Evolutionary conservation across 2,888 invertebrate species (phyloP), one percentile per base, ranked within the genome.

Genomic region (Adelphocoris suturalis): DNA sequence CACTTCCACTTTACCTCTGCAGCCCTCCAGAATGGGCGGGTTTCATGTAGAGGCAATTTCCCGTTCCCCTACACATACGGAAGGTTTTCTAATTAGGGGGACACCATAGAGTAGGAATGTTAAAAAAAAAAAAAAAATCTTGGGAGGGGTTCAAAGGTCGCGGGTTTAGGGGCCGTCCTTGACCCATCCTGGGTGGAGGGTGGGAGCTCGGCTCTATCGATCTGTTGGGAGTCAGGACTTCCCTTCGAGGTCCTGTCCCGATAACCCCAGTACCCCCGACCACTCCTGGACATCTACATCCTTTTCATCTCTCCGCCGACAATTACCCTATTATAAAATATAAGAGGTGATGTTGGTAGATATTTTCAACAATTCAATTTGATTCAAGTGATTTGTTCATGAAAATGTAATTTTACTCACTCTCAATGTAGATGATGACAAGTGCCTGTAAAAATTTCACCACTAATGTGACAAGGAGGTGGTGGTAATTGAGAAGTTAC

Each of bases 121-220:
- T 23, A 68, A 5, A 23, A 23, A 68, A 23, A 23, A 23, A 68
- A 68, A 5, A 23, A 23, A 68, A 23, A 23, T 23, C 68, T 68
- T 47, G 68, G 87, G 75, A 88, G 55, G 52, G 76, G 78, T 88
- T 86, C 86, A 86, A 86, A 68, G 78, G 76, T 87, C 76, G 76
- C 19, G 52, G 37, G 78, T 87, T 87, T 28, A 19, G 55, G 61
- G 61, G 28, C 47, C 86, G 86, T 76, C 86, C 86, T 86, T 86
- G 86, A 86, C 86, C 86, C 86, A 86, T 86, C 86, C 86, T 48
- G 86, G 14, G 12, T 46, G 48, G 23, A 19, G 55, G 28, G 86
- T 16, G 76, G 86, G 76, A 27, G 19, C 16, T 75, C 48, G 19
- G 68, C 76, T 86, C 27, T 86, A 86, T 86, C 86, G 86, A 86